phyloP scores from a whole-genome alignment of 2,888 invertebrate genomes.

The Diaphora mendica region DNA sequence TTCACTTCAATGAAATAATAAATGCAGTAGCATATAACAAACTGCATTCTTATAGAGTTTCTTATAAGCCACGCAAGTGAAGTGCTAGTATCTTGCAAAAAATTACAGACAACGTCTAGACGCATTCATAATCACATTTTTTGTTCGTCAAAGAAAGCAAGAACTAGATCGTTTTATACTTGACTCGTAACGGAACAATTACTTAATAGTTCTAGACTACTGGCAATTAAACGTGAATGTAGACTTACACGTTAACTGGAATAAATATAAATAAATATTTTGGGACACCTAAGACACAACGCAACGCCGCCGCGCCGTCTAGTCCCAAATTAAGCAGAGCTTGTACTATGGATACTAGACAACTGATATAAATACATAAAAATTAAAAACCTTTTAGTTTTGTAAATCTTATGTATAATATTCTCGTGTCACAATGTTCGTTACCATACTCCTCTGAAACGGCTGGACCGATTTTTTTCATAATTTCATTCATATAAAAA shows the following conservation, averaged over 20 bases:
- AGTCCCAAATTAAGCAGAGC: too few relatives aligned
- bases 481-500: too few relatives aligned
- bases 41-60: not conserved
- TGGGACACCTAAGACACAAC: too few relatives aligned
- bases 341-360: too few relatives aligned
- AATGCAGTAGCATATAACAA: not conserved
- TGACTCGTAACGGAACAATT: not conserved
- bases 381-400: too few relatives aligned
- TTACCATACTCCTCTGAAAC: too few relatives aligned
- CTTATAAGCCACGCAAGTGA: not conserved
- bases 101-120: not conserved
- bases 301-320: too few relatives aligned
- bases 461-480: too few relatives aligned
- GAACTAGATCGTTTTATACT: not conserved
- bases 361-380: too few relatives aligned
- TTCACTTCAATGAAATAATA: too few relatives aligned
- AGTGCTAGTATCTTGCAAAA: not conserved
- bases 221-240: not conserved
- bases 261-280: not conserved
- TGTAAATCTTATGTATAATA: too few relatives aligned
- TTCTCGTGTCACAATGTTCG: too few relatives aligned
- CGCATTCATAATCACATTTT: constrained; percentile 1
- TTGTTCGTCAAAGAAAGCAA: constrained; percentile 4
- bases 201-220: constrained; percentile 2
- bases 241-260: not conserved